phyloP scores from a whole-genome alignment of 2,113 vertebrate genomes.

The Hydrolagus affinis region DNA sequence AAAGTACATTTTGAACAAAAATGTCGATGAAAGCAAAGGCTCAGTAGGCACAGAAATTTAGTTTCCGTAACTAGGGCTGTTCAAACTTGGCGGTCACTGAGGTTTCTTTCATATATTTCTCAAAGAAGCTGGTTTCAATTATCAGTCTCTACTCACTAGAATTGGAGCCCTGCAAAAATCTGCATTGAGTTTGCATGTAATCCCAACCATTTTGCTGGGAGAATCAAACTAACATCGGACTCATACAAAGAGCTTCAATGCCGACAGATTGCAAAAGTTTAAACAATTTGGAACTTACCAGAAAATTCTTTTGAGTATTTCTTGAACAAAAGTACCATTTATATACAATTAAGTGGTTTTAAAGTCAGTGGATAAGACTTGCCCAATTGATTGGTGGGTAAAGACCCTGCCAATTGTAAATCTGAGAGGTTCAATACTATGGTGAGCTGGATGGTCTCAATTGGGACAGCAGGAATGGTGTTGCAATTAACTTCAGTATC shows the following conservation, averaged over 20 bases:
- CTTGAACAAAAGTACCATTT: not conserved
- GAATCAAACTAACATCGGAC: not conserved
- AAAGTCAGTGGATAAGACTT: too few relatives aligned
- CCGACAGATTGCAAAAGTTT: not conserved
- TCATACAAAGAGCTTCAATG: not conserved
- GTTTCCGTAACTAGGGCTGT: not conserved
- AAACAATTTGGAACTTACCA: not conserved
- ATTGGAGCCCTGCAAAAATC: not conserved
- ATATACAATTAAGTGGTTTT: too few relatives aligned
- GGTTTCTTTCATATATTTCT: not conserved
- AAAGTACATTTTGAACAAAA: not conserved
- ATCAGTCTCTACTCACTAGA: not conserved
- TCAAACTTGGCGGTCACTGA: not conserved
- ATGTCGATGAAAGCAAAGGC: conserved; percentile 16
- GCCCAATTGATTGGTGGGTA: too few relatives aligned
- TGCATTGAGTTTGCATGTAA: not conserved
- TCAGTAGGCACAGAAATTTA: not conserved
- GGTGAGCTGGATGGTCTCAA: too few relatives aligned
- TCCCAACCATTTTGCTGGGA: not conserved
- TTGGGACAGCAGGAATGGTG: too few relatives aligned
- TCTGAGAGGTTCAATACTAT: too few relatives aligned
- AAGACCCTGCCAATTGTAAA: too few relatives aligned
- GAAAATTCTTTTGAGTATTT: not conserved
- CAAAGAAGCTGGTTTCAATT: conserved; percentile 17
- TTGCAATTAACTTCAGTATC: too few relatives aligned